These are phyloP conservation scores for Crematogaster levior DNA, from an alignment of 2,888 invertebrate genomes.

Conservation along the genomic window DNA sequence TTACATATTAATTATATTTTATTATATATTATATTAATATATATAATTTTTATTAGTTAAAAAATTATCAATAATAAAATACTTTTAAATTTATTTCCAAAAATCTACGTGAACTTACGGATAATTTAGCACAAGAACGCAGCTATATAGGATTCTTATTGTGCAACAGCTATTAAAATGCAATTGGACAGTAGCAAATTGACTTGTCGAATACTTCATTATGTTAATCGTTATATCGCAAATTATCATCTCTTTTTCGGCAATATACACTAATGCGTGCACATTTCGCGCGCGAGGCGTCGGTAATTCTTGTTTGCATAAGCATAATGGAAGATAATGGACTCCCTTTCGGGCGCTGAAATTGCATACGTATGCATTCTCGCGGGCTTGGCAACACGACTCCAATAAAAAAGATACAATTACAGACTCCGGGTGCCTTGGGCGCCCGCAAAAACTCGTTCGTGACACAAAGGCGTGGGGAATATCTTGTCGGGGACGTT, in stretches of 20 bases:
- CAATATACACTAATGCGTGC: neutral
- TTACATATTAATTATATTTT: too few species aligned
- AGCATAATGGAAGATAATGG: conserved; percentile 35
- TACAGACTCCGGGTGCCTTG: neutral
- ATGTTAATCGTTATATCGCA: neutral
- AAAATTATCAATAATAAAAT: too few species aligned
- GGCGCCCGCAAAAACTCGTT: conserved; percentile 28
- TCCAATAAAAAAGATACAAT: conserved; percentile 35
- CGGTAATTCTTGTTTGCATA: conserved; percentile 29
- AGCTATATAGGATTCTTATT: neutral
- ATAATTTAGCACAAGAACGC: neutral
- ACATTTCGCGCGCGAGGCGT: conserved; percentile 6
- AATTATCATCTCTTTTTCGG: neutral
- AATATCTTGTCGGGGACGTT: neutral
- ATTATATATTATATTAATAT: too few species aligned
- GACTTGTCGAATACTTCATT: neutral
- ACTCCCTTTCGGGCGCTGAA: conserved; percentile 16
- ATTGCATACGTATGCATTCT: conserved; percentile 15
- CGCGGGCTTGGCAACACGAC: neutral
- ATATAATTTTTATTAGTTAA: too few species aligned
- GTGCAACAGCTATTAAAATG: neutral
- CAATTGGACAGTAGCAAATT: neutral
- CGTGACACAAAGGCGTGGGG: neutral
- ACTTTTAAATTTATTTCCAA: too few species aligned
- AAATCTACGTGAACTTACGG: too few species aligned